Conservation (phyloP, 2,113 vertebrate genomes). For the Brachypodius melanocephalos region DNA sequence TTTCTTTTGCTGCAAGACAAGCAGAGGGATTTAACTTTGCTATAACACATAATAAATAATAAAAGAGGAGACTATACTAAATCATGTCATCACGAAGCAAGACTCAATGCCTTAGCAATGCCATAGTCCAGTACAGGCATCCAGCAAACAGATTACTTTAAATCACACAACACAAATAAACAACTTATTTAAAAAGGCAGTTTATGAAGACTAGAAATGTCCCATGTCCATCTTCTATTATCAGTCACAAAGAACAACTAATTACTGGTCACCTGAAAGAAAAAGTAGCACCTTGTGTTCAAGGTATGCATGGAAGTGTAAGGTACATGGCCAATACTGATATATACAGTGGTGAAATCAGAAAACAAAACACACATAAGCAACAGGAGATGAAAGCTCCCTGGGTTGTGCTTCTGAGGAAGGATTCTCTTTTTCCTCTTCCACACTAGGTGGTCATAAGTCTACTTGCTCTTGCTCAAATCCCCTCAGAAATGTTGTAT, state of each 20-base stretch:
- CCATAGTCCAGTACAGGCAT: background rate
- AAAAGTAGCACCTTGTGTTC: background rate
- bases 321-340: background rate
- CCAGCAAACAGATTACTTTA: background rate
- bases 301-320: background rate
- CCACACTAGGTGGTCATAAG: too few relatives aligned
- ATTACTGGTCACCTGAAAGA: background rate
- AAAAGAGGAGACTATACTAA: background rate
- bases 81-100: background rate
- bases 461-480: background rate
- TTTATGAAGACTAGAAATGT: background rate
- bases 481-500: background rate
- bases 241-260: background rate
- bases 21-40: background rate
- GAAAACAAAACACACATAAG: background rate
- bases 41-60: background rate
- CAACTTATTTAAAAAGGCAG: background rate
- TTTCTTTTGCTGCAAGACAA: background rate
- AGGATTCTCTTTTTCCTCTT: background rate
- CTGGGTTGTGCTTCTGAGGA: background rate
- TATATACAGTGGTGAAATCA: background rate
- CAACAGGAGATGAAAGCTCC: background rate
- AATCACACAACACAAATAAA: background rate
- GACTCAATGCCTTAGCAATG: background rate
- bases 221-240: too few relatives aligned